Percentiles rank a stretch among this genome's conserved stretches.
phyloP scores from a whole-genome alignment of 1,140 invertebrate species.

The Capitella teleta region DNA sequence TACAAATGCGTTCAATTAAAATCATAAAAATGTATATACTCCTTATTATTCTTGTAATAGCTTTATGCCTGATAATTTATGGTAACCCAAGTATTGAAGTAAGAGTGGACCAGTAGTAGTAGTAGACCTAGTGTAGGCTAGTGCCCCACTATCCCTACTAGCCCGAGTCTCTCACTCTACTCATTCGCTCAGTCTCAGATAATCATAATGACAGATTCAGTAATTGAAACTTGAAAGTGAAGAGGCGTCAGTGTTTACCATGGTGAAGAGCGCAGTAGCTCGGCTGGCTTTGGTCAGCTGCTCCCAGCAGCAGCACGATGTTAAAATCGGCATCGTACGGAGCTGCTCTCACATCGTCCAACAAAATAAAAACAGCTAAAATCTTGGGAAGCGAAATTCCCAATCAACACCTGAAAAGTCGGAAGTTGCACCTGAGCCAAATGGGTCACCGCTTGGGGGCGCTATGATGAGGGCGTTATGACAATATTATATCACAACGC shows the following conservation, averaged over 20 bases:
- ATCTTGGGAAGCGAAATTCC: too few species aligned
- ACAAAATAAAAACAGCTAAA: too few species aligned
- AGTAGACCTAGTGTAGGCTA: background rate
- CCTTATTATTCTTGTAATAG: too few species aligned
- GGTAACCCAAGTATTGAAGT: background rate
- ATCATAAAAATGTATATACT: too few species aligned
- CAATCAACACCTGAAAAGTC: too few species aligned
- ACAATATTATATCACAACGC: too few species aligned
- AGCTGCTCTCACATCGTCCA: too few species aligned
- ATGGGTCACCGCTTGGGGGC: too few species aligned
- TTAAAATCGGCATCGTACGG: conserved; percentile 68
- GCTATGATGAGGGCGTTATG: too few species aligned
- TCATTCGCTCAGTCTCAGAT: background rate
- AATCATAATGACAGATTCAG: background rate
- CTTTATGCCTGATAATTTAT: background rate
- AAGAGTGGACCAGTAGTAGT: background rate
- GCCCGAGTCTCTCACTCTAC: background rate
- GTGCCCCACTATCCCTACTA: background rate
- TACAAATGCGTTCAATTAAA: too few species aligned
- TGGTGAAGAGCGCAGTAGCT: conserved; percentile 60
- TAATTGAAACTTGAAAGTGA: background rate
- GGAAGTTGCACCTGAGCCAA: too few species aligned
- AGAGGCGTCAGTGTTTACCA: conserved; percentile 46
- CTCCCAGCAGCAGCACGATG: conserved; percentile 70
- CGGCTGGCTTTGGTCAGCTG: conserved; percentile 65